Conservation (phyloP, 2,888 invertebrate species). For the Leucoptera coffeella region DNA sequence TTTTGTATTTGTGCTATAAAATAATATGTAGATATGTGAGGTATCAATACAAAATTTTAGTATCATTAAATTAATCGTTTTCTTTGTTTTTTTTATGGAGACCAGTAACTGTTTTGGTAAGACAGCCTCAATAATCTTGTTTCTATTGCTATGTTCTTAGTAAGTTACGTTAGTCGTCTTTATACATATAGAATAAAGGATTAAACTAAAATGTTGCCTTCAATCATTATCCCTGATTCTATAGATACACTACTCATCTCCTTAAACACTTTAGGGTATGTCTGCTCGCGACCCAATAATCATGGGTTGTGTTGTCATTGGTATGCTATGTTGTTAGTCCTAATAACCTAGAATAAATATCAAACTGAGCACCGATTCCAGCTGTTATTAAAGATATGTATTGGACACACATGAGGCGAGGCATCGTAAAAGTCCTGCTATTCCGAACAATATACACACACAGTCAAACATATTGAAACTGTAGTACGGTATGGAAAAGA, state of each 20-base stretch:
- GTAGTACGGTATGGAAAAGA: no score
- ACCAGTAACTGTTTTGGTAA: slow-evolving; percentile 38
- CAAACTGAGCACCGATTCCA: no score
- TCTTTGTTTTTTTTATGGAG: slow-evolving; percentile 34
- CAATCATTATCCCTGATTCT: no score
- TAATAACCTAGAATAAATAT: no score
- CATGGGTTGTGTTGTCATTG: no score
- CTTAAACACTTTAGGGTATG: slow-evolving; percentile 28
- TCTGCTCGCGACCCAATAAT: no score
- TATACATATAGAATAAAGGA: slow-evolving; percentile 20
- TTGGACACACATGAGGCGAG: no score
- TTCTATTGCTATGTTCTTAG: slow-evolving; percentile 18
- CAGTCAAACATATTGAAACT: no score
- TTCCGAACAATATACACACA: no score
- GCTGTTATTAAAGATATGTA: no score
- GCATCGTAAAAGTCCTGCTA: no score
- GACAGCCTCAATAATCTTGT: slow-evolving; percentile 31
- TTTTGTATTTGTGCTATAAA: slow-evolving; percentile 56
- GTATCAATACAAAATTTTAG: slow-evolving; percentile 57
- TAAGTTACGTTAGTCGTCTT: slow-evolving; percentile 38
- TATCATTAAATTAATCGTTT: slow-evolving; percentile 35
- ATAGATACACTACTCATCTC: slow-evolving; percentile 40
- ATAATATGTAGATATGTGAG: slow-evolving; percentile 52
- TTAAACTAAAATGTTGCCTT: slow-evolving; percentile 18
- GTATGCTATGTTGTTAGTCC: no score